Evolutionary conservation across 2,113 vertebrate species (phyloP).

Genomic region (Ardeotis arabs): DNA sequence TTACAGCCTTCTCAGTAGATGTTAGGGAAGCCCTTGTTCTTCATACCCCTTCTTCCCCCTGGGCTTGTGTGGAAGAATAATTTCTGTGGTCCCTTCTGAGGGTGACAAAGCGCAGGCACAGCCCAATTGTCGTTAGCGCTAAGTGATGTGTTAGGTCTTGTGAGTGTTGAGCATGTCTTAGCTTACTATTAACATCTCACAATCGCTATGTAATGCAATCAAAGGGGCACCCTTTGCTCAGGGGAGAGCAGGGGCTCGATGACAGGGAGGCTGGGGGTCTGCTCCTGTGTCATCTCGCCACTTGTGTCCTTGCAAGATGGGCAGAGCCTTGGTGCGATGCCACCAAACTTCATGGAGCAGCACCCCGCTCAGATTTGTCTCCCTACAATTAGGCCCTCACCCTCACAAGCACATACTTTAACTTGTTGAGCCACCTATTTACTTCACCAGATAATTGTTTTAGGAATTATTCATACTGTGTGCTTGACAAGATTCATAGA

Average conservation of each 20-base stretch:
- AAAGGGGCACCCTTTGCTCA: fast-evolving
- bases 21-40: background rate
- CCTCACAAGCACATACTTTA: fast-evolving
- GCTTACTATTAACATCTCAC: background rate
- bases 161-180: background rate
- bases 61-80: background rate
- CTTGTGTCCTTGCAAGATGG: fast-evolving
- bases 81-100: background rate
- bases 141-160: fast-evolving
- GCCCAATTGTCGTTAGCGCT: background rate
- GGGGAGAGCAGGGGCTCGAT: fast-evolving
- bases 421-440: background rate
- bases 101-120: background rate
- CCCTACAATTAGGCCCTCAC: background rate
- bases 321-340: background rate
- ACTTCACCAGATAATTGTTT: background rate
- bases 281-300: fast-evolving
- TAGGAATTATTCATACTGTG: conserved; percentile 35
- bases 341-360: fast-evolving
- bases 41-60: fast-evolving
- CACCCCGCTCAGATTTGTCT: background rate
- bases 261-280: background rate
- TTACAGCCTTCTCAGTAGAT: background rate
- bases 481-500: background rate
- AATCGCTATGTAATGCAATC: fast-evolving